Conservation (phyloP, 2,797 vertebrate genomes). For the Macrochelys suwanniensis region DNA sequence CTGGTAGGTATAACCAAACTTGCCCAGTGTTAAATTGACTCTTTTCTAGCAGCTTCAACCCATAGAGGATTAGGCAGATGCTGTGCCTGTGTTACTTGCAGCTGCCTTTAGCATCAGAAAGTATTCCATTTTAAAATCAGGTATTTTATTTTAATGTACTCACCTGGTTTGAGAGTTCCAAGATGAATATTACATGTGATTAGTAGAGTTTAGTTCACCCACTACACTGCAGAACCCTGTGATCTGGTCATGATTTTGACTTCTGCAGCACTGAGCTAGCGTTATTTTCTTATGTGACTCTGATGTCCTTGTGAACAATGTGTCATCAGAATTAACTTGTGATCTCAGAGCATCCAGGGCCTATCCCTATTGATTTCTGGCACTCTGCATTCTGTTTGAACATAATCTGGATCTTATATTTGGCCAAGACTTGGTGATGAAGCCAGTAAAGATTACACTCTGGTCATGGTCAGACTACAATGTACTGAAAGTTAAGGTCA, state of each 20-base stretch:
- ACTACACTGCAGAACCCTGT: not conserved
- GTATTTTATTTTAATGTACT: not conserved
- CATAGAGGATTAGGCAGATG: not conserved
- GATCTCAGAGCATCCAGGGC: not conserved
- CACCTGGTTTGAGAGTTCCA: not conserved
- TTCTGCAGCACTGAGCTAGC: not conserved
- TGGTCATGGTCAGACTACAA: not conserved
- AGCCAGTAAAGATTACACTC: not conserved
- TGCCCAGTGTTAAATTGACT: not conserved
- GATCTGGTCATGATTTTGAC: not conserved
- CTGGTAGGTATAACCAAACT: not conserved
- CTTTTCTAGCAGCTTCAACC: not conserved
- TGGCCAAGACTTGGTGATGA: not conserved
- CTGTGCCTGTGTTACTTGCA: not conserved
- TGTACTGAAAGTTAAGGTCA: not conserved
- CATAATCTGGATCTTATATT: not conserved
- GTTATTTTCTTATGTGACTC: not conserved
- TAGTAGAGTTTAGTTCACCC: not conserved
- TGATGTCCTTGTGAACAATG: no score
- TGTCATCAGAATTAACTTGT: not conserved
- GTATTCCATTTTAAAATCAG: not conserved
- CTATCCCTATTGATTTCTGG: not conserved
- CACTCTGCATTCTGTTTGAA: not conserved
- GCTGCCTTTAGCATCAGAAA: not conserved
- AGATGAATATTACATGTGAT: not conserved